A percentile compares a stretch with the other conserved stretches of the same genome.
Evolutionary conservation across 2,113 vertebrate species (phyloP).

Genomic region (Halcyon malimbica): DNA sequence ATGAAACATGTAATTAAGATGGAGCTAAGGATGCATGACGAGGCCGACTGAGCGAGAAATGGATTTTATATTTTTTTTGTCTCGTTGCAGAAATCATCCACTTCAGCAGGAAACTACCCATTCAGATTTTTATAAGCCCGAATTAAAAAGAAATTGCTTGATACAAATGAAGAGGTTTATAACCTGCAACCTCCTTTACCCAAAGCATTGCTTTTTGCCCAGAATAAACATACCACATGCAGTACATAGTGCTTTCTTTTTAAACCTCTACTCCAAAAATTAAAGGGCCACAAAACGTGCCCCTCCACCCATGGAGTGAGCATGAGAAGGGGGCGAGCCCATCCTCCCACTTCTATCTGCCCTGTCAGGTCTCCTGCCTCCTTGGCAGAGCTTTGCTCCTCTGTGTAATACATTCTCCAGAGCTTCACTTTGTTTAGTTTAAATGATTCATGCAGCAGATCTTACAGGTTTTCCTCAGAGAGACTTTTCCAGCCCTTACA

Average conservation of each 20-base stretch:
- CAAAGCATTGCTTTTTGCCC: conserved; percentile 12
- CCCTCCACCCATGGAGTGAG: rapidly evolving
- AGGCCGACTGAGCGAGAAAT: conserved; percentile 65
- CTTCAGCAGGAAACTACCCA: conserved; percentile 47
- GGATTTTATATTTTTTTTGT: conserved; percentile 62
- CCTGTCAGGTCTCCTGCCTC: background rate
- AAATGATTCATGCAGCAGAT: conserved; percentile 55
- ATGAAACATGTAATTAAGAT: conserved; percentile 72
- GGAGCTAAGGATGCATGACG: conserved; percentile 69
- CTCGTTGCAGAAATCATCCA: conserved; percentile 67
- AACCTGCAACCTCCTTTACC: conserved; percentile 27
- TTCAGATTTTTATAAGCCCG: conserved; percentile 22
- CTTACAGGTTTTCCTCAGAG: conserved; percentile 42
- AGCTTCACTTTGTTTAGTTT: conserved; percentile 26
- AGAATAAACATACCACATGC: background rate
- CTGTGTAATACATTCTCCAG: conserved; percentile 14
- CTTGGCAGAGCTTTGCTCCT: background rate
- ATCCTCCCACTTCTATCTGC: background rate
- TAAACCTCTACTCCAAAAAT: background rate
- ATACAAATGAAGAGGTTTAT: conserved; percentile 52
- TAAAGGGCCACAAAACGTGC: background rate
- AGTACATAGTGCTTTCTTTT: background rate
- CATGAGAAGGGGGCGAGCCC: background rate
- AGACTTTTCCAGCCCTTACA: background rate
- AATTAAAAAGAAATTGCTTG: conserved; percentile 64